These are phyloP conservation scores for Eristalis intricaria DNA, from an alignment of 2,888 invertebrate genomes.

Conservation along the genomic window DNA sequence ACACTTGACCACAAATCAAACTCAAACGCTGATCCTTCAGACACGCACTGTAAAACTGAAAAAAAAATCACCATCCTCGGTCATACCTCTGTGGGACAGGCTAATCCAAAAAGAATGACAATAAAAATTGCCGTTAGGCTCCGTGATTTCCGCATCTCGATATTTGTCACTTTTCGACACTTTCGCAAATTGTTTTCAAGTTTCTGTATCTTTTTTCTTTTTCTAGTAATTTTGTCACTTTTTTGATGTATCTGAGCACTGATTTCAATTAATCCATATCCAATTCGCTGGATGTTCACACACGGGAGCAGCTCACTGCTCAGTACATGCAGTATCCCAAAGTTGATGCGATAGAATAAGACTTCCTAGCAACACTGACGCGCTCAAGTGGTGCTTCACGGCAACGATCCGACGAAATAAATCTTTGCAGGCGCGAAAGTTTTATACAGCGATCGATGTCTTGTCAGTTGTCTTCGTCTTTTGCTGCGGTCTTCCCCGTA, in stretches of 20 bases:
- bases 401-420: slow-evolving; percentile 47
- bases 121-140: slow-evolving; percentile 26
- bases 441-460: slow-evolving; percentile 25
- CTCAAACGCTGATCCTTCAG: neutral
- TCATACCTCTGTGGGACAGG: slow-evolving; percentile 47
- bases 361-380: slow-evolving; percentile 36
- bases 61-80: neutral
- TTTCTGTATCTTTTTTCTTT: neutral
- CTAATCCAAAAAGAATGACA: slow-evolving; percentile 32
- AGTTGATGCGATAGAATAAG: slow-evolving; percentile 61
- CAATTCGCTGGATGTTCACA: slow-evolving; percentile 4
- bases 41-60: neutral
- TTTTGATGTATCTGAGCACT: neutral
- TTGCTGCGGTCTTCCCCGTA: slow-evolving; percentile 20
- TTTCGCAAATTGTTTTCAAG: neutral
- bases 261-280: slow-evolving; percentile 14
- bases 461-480: slow-evolving; percentile 20
- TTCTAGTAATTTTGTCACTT: neutral
- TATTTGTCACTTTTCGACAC: slow-evolving; percentile 2
- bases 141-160: slow-evolving; percentile 30
- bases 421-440: slow-evolving; percentile 58
- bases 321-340: slow-evolving; percentile 23
- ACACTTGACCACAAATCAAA: slow-evolving; percentile 48
- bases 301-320: neutral
- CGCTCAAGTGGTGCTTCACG: slow-evolving; percentile 42